Evolutionary conservation across 2,113 vertebrate genomes (phyloP).

Genomic region (Hippocampus comes): DNA sequence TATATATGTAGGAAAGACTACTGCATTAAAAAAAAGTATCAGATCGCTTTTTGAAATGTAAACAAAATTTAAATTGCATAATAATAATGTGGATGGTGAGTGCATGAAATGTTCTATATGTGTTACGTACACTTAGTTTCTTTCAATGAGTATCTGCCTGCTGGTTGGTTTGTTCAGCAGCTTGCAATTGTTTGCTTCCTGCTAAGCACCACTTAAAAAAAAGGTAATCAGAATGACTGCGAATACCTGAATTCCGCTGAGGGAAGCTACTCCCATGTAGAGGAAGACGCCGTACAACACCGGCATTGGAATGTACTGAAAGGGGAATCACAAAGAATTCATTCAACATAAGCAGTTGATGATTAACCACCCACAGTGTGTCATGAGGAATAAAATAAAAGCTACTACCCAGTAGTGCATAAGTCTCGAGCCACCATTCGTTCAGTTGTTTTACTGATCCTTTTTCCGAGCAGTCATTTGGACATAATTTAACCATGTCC

Average conservation of each 20-base stretch:
- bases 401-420: neutral
- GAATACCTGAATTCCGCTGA: conserved; percentile 88
- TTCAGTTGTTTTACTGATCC: neutral
- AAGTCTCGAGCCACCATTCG: neutral
- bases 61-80: no score
- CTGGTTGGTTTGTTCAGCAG: conserved; percentile 11
- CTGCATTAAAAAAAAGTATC: no score
- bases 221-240: conserved; percentile 12
- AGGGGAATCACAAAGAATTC: neutral
- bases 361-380: neutral
- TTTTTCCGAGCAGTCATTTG: neutral
- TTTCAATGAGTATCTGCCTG: neutral
- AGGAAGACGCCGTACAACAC: conserved; percentile 93
- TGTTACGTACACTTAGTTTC: neutral
- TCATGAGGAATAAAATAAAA: neutral
- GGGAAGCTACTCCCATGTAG: conserved; percentile 93
- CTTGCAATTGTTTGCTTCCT: conserved; percentile 3
- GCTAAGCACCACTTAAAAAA: conserved; percentile 3
- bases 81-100: neutral
- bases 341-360: no score
- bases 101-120: neutral
- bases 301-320: conserved; percentile 89
- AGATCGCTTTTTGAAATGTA: no score
- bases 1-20: no score
- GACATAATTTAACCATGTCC: neutral